phyloP scores from a whole-genome alignment of 2,113 vertebrate species.

The Crocuta crocuta region DNA sequence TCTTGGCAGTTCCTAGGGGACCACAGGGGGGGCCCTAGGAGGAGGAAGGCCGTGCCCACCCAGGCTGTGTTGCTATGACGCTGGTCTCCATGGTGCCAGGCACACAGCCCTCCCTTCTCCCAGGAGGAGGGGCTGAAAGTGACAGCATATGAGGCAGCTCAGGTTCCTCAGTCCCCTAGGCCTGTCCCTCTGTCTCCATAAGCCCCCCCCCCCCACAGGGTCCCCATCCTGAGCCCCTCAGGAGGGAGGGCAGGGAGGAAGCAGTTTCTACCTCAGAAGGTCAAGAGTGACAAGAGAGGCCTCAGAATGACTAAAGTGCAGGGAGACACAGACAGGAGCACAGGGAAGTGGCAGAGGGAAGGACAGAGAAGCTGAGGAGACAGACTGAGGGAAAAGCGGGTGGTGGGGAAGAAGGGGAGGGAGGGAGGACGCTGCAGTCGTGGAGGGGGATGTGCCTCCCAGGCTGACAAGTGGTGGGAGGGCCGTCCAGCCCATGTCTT shows the following conservation, averaged over 20 bases:
- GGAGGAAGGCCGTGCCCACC: slow-evolving; percentile 60
- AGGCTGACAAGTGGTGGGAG: slow-evolving; percentile 66
- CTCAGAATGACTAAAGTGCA: not conserved
- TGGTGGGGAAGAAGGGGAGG: not conserved
- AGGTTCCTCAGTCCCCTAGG: not conserved
- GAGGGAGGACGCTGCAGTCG: not conserved
- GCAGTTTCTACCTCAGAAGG: not conserved
- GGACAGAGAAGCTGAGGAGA: not conserved
- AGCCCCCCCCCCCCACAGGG: not conserved
- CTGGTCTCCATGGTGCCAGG: slow-evolving; percentile 77
- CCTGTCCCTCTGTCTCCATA: not conserved
- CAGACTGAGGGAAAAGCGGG: no score
- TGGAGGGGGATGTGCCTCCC: not conserved
- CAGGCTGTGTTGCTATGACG: slow-evolving; percentile 73
- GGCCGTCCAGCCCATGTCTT: slow-evolving; percentile 57
- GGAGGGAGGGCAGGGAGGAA: not conserved
- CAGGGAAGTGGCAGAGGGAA: not conserved
- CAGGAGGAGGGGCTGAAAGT: slow-evolving; percentile 39
- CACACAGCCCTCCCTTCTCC: slow-evolving; percentile 51
- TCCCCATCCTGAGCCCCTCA: not conserved
- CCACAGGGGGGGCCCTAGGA: not conserved
- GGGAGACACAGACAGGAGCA: not conserved
- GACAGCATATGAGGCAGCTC: slow-evolving; percentile 31
- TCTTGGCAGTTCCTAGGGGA: not conserved
- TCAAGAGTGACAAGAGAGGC: slow-evolving; percentile 36